Evolutionary conservation across 2,888 invertebrate genomes (phyloP).

Genomic region (Lithosia quadra): DNA sequence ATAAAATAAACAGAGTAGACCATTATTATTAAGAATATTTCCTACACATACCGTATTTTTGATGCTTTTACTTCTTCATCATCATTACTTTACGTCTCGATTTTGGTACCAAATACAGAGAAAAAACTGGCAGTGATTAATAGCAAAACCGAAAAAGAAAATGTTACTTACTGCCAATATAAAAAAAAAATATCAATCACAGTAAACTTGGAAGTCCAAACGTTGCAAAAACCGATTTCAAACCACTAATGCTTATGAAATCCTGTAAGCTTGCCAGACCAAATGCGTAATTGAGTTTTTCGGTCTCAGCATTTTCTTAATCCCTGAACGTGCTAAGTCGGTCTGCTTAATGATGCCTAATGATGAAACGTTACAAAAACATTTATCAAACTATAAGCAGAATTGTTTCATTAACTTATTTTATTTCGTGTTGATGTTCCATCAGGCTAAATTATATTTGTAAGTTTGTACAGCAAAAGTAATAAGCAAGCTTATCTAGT

Average conservation of each 20-base stretch:
- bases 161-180: neutral
- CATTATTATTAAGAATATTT: no score
- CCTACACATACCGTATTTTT: no score
- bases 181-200: neutral
- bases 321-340: neutral
- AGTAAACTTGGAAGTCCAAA: neutral
- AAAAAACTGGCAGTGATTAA: neutral
- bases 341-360: neutral
- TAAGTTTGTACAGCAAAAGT: neutral
- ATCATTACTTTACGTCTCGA: no score
- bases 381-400: neutral
- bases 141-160: neutral
- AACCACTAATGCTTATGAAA: neutral
- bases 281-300: slow-evolving; percentile 14
- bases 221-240: neutral
- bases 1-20: no score
- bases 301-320: slow-evolving; percentile 1
- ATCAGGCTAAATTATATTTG: neutral
- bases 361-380: slow-evolving; percentile 1
- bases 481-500: neutral
- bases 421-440: neutral
- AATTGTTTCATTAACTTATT: neutral
- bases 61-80: no score
- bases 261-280: neutral
- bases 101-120: neutral